Evolutionary conservation across 2,113 vertebrate species (phyloP), one percentile per base, ranked within the genome.

Genomic region (Odobenus rosmarus): DNA sequence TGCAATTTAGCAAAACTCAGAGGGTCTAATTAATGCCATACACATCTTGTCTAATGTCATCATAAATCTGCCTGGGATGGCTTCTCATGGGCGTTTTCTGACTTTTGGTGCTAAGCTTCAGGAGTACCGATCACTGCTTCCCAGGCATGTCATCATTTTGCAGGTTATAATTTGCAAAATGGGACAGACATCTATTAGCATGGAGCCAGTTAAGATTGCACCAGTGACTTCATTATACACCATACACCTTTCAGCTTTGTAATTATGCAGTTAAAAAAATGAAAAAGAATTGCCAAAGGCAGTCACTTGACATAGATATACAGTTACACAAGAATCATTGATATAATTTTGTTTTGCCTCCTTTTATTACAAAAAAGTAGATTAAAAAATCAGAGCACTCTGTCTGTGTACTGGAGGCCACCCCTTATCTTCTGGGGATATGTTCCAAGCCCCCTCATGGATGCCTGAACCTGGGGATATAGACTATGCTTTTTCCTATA

Each of bases 11-110:
- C 82, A 88, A 84, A 93, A 79, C 97, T 93, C 11, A 0, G 88
- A 98, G 87, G 62, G 85, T 98, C 13, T 98, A 98, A 98, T 98
- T 98, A 98, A 97, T 97, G 96, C 74, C 76, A 90, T 86, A 69
- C 2, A 46, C 89, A 10, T 74, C 59, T 59, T 92, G 83, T 88
- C 96, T 92, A 74, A n/a, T 62, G 93, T 90, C 94, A 96, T 93
- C 97, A 98, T 96, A 96, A 97, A 98, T 96, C 97, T 98, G 89
- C 86, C 86, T 55, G 71, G 62, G 53, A 76, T 94, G 61, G 74
- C 95, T 96, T 95, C 82, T 97, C 33, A 55, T 36, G 92, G 39
- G 4, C 31, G 15, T 96, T 95, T 97, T 97, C 93, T 89, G 62
- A 19, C 88, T 98, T 83, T 79, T 86, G 61, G 69, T 93, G 98